Base-by-base conservation (phyloP, 2,888 invertebrate species). In the Ceramica pisi region DNA sequence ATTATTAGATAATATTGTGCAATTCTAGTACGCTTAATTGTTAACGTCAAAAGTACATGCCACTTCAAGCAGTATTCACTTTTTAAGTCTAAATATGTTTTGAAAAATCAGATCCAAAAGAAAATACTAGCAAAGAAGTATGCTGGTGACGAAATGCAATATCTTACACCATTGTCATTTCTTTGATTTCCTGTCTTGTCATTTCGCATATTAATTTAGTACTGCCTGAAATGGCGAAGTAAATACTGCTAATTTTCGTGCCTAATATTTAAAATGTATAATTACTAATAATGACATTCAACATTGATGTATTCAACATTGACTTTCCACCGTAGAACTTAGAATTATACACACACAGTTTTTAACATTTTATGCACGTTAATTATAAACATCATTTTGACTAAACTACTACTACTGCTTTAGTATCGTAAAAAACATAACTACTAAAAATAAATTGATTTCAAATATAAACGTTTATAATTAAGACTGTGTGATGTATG, bases 281-380 rank as follows among this genome's bases (percentile, higher is more conserved):
- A 61, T 81, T 88, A 85, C 84, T 87, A 90, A 87, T 83, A 78
- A 85, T 86, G 89, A 90, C 90, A 90, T 88, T 81, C 72, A 90
- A 91, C 87, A 89, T 85, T 85, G 85, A 90, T 84, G 84, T 87
- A 86, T 84, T 81, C 81, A 86, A 84, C 81, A 84, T 67, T 82
- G 68, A 81, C 76, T 80, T 68, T 69, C 61, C 67, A 73, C 72
- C 64, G 26, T 67, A 85, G 61, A 67, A 74, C 61, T 73, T 77
- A 78, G 31, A 76, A 71, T 50, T 51, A 75, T 75, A 78, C 67
- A 78, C 80, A 80, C 80, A 78, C 80, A 75, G 72, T 62, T 67
- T 50, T 21, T 68, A 59, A 72, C 67, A 82, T 75, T 75, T 59
- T 65, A 64, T 75, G 78, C 55, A 60, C 76, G n/a, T 80, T 84